Evolutionary conservation across 2,797 vertebrate species (phyloP).

Genomic region (Pangasius djambal): DNA sequence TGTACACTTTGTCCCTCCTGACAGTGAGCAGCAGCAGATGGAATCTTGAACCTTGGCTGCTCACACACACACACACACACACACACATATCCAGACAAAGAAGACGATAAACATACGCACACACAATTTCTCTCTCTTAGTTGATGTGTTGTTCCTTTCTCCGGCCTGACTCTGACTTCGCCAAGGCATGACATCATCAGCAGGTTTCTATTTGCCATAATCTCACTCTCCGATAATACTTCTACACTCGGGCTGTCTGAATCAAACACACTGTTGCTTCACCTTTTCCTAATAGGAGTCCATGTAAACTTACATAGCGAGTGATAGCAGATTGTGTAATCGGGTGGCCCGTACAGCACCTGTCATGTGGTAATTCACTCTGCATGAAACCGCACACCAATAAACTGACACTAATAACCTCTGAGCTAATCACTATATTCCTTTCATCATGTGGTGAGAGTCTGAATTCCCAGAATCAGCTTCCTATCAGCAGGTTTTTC

Average conservation of each 20-base stretch:
- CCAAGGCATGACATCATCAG: constrained; percentile 15
- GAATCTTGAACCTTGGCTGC: constrained; percentile 16
- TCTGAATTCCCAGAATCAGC: constrained; percentile 1
- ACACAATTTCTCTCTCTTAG: not conserved
- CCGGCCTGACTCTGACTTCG: not conserved
- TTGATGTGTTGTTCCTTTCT: not conserved
- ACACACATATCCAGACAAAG: not conserved
- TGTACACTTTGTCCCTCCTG: constrained; percentile 26
- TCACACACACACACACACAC: constrained; percentile 14
- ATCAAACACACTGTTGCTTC: not conserved
- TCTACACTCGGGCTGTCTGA: not conserved
- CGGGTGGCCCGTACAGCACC: not conserved
- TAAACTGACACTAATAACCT: constrained; percentile 2
- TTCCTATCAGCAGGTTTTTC: not conserved
- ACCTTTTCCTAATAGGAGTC: not conserved
- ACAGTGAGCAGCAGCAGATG: constrained; percentile 6
- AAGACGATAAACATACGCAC: constrained; percentile 6
- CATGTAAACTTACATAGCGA: not conserved
- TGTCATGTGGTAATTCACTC: not conserved
- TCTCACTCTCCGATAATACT: not conserved
- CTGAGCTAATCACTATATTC: constrained; percentile 14
- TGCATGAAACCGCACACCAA: not conserved
- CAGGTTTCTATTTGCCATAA: not conserved
- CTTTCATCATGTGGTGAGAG: not conserved
- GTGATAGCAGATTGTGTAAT: constrained; percentile 4